A percentile compares a stretch with the other conserved stretches of the same genome.
Conservation (phyloP, 2,797 vertebrate species). For the Todus mexicanus region DNA sequence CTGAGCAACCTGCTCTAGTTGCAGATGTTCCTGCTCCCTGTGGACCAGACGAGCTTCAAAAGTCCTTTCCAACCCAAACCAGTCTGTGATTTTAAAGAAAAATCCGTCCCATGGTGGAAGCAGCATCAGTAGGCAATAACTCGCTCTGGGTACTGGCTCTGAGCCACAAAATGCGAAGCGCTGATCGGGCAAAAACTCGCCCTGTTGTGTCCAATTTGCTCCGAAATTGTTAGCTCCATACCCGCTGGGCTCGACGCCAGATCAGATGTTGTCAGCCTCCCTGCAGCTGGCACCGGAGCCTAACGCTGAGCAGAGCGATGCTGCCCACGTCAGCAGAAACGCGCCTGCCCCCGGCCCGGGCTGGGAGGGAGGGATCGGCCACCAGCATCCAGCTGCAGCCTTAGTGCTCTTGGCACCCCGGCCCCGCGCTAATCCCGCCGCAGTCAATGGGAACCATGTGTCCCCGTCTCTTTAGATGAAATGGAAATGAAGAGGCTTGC, state of each 20-base stretch:
- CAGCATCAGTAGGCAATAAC: rapidly evolving
- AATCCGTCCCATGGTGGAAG: rapidly evolving
- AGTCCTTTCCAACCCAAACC: neutral
- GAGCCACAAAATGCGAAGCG: neutral
- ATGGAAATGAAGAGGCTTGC: neutral
- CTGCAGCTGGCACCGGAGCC: neutral
- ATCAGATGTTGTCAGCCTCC: neutral
- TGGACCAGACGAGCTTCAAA: neutral
- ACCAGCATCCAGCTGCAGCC: neutral
- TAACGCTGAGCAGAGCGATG: neutral
- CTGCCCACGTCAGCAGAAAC: neutral
- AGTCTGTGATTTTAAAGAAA: neutral
- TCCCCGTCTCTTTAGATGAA: neutral
- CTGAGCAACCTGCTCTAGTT: neutral
- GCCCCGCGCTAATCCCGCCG: neutral
- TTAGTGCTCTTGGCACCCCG: neutral
- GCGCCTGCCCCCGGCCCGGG: neutral
- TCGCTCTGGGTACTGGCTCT: rapidly evolving
- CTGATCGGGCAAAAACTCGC: neutral
- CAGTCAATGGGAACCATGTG: neutral
- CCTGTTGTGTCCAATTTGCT: neutral
- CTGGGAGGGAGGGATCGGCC: neutral
- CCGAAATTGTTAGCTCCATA: neutral
- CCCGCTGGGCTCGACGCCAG: neutral
- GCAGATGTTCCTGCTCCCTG: neutral